These are phyloP conservation scores for Zaprionus gabonicus DNA, from an alignment of 1,140 invertebrate genomes.

Conservation along the genomic window DNA sequence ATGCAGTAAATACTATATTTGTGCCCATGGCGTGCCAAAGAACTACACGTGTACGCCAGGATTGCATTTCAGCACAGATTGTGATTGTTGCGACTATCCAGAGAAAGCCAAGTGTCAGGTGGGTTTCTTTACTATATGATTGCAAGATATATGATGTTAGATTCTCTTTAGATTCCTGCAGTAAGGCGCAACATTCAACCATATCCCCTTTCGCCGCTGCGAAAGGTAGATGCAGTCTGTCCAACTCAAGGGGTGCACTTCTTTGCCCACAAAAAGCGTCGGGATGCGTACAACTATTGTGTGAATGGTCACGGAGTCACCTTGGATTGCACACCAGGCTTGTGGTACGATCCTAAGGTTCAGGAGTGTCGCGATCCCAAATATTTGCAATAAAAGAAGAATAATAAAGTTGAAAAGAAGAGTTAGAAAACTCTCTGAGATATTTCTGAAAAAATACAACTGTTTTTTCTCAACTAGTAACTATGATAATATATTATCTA, in stretches of 20 bases:
- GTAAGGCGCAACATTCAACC: constrained; percentile 45
- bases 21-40: constrained; percentile 54
- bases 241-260: constrained; percentile 61
- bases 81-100: constrained; percentile 71
- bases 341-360: constrained; percentile 61
- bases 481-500: background rate
- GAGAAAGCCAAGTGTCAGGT: constrained; percentile 60
- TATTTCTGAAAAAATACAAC: background rate
- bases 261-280: constrained; percentile 50
- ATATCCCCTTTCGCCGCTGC: constrained; percentile 30
- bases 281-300: constrained; percentile 71
- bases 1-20: constrained; percentile 63
- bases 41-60: constrained; percentile 52
- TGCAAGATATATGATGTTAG: background rate
- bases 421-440: too few species aligned
- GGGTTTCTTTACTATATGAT: background rate
- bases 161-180: constrained; percentile 40
- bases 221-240: constrained; percentile 47
- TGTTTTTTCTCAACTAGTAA: background rate
- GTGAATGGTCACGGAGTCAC: constrained; percentile 63
- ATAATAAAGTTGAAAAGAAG: background rate
- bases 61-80: constrained; percentile 63
- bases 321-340: constrained; percentile 68
- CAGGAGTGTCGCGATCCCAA: constrained; percentile 63
- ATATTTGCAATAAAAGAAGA: background rate